phyloP scores from a whole-genome alignment of 2,888 invertebrate genomes.

The Neocrepidodera transversa region DNA sequence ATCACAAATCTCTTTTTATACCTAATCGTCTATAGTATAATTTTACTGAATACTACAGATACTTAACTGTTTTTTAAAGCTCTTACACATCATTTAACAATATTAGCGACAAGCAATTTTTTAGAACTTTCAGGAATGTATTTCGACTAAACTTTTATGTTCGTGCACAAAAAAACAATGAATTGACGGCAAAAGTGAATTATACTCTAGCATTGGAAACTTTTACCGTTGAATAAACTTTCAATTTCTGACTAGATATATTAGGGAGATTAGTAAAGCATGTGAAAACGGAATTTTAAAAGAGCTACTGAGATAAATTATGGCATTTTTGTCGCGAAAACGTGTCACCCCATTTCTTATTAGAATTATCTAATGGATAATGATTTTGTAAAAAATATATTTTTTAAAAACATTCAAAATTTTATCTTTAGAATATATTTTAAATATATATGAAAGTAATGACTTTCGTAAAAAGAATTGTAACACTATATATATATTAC shows the following conservation, averaged over 20 bases:
- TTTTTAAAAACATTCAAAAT: too few relatives aligned
- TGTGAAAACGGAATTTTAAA: conserved; percentile 9
- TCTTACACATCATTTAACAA: conserved; percentile 30
- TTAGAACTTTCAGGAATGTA: conserved; percentile 20
- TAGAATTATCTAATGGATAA: too few relatives aligned
- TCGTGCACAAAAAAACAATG: conserved; percentile 5
- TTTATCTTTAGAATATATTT: too few relatives aligned
- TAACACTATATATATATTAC: too few relatives aligned
- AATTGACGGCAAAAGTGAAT: conserved; percentile 13
- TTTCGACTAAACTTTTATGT: conserved; percentile 24
- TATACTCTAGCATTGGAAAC: conserved; percentile 7
- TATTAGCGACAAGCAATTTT: conserved; percentile 26
- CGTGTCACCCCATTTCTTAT: too few relatives aligned
- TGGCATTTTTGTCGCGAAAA: neutral
- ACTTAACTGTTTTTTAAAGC: conserved; percentile 20
- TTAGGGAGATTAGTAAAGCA: conserved; percentile 7
- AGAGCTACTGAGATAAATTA: neutral
- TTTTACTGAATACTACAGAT: conserved; percentile 11
- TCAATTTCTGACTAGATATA: conserved; percentile 12
- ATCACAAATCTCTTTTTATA: too few relatives aligned
- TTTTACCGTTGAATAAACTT: conserved; percentile 18
- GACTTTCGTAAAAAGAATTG: too few relatives aligned
- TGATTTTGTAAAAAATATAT: too few relatives aligned
- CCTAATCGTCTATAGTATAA: conserved; percentile 8
- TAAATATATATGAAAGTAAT: too few relatives aligned